Conservation (phyloP, 1,140 invertebrate species). For the Pissodes strobi region DNA sequence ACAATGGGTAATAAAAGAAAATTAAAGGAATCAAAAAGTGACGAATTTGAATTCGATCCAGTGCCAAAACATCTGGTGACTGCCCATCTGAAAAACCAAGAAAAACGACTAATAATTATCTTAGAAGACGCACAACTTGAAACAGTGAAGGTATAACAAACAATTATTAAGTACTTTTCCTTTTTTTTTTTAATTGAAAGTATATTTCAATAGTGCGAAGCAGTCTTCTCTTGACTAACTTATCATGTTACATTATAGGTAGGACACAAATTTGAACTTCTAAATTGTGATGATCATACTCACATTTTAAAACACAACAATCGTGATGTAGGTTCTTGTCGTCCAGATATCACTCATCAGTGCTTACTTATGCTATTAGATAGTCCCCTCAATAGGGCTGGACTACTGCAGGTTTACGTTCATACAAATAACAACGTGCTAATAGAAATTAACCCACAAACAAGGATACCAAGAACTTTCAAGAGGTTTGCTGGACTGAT, state of each 20-base stretch:
- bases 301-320: conserved; percentile 84
- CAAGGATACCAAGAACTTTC: conserved; percentile 96
- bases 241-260: conserved; percentile 61
- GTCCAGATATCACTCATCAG: conserved; percentile 95
- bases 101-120: conserved; percentile 91
- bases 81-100: conserved; percentile 74
- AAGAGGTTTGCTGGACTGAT: conserved; percentile 98
- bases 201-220: neutral
- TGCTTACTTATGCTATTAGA: conserved; percentile 96
- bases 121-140: conserved; percentile 94
- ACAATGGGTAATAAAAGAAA: conserved; percentile 75
- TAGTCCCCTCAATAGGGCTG: conserved; percentile 91
- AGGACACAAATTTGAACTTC: conserved; percentile 84
- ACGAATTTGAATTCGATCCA: conserved; percentile 70
- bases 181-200: too few relatives aligned
- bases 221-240: neutral
- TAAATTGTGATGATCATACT: conserved; percentile 93
- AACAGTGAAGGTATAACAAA: conserved; percentile 82
- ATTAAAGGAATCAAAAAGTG: conserved; percentile 54
- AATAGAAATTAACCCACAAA: conserved; percentile 98
- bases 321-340: conserved; percentile 78
- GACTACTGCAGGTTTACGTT: conserved; percentile 89
- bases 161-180: too few relatives aligned
- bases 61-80: conserved; percentile 69
- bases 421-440: conserved; percentile 95